Conservation (phyloP, 2,888 invertebrate species). For the Nomada fucata region DNA sequence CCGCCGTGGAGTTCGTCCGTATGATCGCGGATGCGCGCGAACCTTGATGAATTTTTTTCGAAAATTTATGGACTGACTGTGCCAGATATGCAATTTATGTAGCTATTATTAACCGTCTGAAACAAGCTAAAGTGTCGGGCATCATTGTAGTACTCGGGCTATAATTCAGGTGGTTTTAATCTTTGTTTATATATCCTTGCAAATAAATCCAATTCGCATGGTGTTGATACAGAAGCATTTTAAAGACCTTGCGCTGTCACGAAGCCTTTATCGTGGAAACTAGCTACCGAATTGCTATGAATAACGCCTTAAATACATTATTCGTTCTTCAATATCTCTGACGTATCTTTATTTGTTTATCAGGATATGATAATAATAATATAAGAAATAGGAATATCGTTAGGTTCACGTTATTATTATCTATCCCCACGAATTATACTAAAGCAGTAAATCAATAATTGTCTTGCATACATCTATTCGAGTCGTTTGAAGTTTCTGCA, state of each 20-base stretch:
- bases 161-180: not conserved
- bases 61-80: not conserved
- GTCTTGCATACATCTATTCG: no score
- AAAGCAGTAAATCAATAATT: no score
- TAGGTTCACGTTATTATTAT: no score
- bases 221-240: constrained; percentile 10
- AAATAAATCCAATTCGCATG: not conserved
- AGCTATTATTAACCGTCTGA: constrained; percentile 22
- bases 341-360: not conserved
- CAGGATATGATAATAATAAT: no score
- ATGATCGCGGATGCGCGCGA: not conserved
- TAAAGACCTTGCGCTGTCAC: not conserved
- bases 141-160: constrained; percentile 9
- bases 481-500: no score
- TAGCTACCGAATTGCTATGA: not conserved
- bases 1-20: constrained; percentile 11
- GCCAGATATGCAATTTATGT: constrained; percentile 9
- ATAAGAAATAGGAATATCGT: no score
- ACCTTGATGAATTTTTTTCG: constrained; percentile 6
- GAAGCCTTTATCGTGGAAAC: not conserved
- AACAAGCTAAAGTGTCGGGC: not conserved
- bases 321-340: not conserved
- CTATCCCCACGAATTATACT: no score
- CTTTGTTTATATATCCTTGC: constrained; percentile 14
- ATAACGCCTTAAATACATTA: not conserved